Percentiles rank a stretch among this genome's conserved stretches.
phyloP scores from a whole-genome alignment of 2,888 invertebrate genomes.

The Ypsolopha sequella region DNA sequence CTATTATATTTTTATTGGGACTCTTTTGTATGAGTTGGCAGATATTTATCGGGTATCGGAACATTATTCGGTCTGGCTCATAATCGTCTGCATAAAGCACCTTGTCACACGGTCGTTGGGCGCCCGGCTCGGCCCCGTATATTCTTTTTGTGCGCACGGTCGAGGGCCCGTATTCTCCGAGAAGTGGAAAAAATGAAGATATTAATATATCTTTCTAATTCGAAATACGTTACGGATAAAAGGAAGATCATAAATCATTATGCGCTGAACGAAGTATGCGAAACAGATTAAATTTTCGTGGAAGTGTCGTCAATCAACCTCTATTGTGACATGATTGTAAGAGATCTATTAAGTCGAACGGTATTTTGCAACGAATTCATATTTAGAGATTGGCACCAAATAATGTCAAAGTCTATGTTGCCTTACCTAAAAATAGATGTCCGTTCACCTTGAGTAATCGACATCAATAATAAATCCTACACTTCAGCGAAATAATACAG shows the following conservation, averaged over 20 bases:
- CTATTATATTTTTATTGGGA: conserved; percentile 70
- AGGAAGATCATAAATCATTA: conserved; percentile 64
- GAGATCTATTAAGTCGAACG: conserved; percentile 6
- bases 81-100: conserved; percentile 69
- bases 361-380: neutral
- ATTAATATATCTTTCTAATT: conserved; percentile 71
- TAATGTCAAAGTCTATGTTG: neutral
- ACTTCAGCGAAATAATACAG: too few relatives aligned
- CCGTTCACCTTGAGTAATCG: too few relatives aligned
- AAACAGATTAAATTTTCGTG: conserved; percentile 50
- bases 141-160: conserved; percentile 59
- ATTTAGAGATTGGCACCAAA: too few relatives aligned
- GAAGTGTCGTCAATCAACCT: conserved; percentile 50
- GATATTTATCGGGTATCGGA: conserved; percentile 69
- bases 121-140: conserved; percentile 49
- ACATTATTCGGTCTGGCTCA: conserved; percentile 66
- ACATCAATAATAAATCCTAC: too few relatives aligned
- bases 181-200: conserved; percentile 70
- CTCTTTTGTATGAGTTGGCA: conserved; percentile 71
- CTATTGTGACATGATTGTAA: conserved; percentile 32
- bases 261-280: conserved; percentile 47
- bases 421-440: too few relatives aligned
- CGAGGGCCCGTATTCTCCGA: conserved; percentile 60
- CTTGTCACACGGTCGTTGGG: conserved; percentile 70
- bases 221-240: conserved; percentile 68